phyloP scores from a whole-genome alignment of 37 sponge, comb jelly and placozoan genomes.

The Oopsacas minuta region DNA sequence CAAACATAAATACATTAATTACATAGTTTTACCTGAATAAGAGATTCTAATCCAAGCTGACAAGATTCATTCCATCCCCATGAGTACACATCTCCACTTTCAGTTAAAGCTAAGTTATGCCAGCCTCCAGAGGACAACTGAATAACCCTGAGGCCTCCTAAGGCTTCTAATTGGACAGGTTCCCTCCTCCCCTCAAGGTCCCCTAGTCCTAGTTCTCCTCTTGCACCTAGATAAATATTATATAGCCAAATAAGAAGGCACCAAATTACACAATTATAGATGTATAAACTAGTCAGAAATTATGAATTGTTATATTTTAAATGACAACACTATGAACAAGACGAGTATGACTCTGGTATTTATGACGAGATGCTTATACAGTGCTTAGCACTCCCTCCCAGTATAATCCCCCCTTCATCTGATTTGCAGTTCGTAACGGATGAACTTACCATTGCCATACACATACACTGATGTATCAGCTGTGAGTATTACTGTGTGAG shows the following conservation, averaged over 20 bases:
- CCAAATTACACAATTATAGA: too few relatives aligned
- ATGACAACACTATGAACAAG: background rate
- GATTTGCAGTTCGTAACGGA: too few relatives aligned
- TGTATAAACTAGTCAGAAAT: too few relatives aligned
- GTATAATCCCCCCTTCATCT: too few relatives aligned
- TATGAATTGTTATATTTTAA: too few relatives aligned
- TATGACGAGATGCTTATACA: background rate
- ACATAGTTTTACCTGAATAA: background rate
- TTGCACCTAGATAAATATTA: conserved; percentile 13
- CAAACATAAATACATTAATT: background rate
- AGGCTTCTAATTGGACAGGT: conserved; percentile 18
- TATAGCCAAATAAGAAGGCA: background rate
- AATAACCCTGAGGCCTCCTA: conserved; percentile 13
- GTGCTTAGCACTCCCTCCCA: background rate
- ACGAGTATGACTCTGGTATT: background rate
- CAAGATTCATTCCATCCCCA: conserved; percentile 25
- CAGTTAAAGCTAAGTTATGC: conserved; percentile 20
- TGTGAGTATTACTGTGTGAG: background rate
- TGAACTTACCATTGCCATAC: background rate
- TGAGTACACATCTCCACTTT: conserved; percentile 24
- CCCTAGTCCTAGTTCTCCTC: conserved; percentile 25
- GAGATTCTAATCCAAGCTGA: conserved; percentile 21
- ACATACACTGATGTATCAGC: background rate
- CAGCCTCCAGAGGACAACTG: conserved; percentile 18
- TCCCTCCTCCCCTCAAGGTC: background rate